Evolutionary conservation across 2,113 vertebrate species (phyloP), one percentile per base, ranked within the genome.

Genomic region (Percina caprodes): DNA sequence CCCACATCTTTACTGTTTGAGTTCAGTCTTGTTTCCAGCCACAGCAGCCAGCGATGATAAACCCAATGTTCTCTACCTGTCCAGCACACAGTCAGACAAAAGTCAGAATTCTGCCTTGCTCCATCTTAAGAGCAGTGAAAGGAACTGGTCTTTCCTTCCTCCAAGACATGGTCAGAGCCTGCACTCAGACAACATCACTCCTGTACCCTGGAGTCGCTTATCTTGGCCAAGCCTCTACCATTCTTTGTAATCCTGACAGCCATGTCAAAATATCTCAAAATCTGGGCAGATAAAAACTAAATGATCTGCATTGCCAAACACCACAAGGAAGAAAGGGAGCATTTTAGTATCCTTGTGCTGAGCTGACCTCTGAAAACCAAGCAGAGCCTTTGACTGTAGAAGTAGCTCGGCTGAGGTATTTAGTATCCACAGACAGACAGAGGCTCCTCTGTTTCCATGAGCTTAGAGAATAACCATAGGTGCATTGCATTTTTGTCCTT

Each of bases 401-500:
- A 52, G 24, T 15, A 49, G 16, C 52, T 68, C 19, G 8, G 56
- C 26, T 69, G 19, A 77, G 55, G 58, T 58, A 76, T 45, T 69
- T 16, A 24, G 54, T 74, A 30, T 59, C 16, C 60, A 8, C 77
- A 11, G 46, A 76, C 65, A 69, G 48, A 73, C 74, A 58, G 46
- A 49, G 70, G 15, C 15, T 84, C n/a, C 35, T 65, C 69, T 82
- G 77, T 83, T 81, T 90, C 80, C 68, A 59, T 51, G 15, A 80
- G 55, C 33, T 39, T 54, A 19, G 14, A 46, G 55, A 45, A 65
- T 60, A 83, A 84, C 80, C 79, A 66, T 33, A 86, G 60, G 77
- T 88, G 79, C n/a, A 49, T 56, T 74, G 30, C 30, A 30, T 89
- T 76, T 82, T 74, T 80, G 45, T 87, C 48, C 85, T 74, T 84